phyloP scores from a whole-genome alignment of 2,113 vertebrate species.

The Hemichromis elongatus region DNA sequence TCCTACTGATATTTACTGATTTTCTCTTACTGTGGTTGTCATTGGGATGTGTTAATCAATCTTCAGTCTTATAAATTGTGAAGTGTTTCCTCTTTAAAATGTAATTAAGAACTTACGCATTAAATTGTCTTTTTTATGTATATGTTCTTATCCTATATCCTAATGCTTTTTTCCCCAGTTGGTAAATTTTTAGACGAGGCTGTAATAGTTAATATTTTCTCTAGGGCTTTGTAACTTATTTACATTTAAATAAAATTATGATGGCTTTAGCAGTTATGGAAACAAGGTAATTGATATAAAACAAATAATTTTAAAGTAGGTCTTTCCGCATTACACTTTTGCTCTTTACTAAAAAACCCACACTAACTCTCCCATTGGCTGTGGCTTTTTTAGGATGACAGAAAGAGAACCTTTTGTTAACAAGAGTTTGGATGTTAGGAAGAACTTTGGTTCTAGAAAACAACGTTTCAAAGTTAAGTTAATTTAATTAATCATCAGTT shows the following conservation, averaged over 20 bases:
- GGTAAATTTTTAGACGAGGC: neutral
- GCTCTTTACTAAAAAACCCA: neutral
- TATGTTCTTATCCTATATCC: neutral
- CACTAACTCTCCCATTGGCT: neutral
- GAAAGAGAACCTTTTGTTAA: neutral
- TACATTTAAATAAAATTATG: neutral
- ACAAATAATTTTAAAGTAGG: neutral
- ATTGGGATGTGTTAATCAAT: neutral
- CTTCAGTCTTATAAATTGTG: neutral
- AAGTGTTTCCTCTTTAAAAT: neutral
- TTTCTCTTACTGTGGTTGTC: neutral
- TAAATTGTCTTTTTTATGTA: neutral
- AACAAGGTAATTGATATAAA: neutral
- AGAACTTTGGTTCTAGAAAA: neutral
- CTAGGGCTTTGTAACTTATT: neutral
- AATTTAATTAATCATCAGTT: neutral
- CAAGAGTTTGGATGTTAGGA: neutral
- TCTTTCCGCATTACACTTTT: neutral
- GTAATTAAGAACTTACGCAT: neutral
- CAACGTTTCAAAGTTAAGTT: neutral
- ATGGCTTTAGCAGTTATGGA: neutral
- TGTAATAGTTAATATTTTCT: neutral
- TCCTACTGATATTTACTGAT: neutral
- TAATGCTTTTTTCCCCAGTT: neutral
- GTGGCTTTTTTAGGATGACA: neutral